Conservation (phyloP, 2,888 invertebrate genomes). For the Synergus gifuensis region DNA sequence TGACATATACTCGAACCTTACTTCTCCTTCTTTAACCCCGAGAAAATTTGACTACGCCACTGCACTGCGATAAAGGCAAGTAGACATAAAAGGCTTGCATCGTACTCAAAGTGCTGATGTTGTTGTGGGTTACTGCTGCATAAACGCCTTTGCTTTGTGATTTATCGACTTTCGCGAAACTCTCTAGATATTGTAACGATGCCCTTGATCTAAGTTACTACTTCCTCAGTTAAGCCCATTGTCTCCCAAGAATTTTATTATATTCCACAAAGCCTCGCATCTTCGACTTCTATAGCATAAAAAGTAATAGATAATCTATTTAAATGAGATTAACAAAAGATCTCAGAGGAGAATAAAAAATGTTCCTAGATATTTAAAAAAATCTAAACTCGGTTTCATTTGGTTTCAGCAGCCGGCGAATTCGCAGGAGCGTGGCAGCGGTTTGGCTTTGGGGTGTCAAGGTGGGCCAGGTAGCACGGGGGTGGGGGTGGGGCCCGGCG, state of each 20-base stretch:
- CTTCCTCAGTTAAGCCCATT: constrained; percentile 2
- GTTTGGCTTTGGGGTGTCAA: constrained; percentile 76
- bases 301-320: not conserved
- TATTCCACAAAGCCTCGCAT: not conserved
- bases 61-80: constrained; percentile 8
- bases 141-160: constrained; percentile 14
- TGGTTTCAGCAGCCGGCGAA: constrained; percentile 82
- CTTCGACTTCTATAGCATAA: not conserved
- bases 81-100: constrained; percentile 17
- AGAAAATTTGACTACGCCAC: constrained; percentile 2
- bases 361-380: not conserved
- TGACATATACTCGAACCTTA: not conserved
- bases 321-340: not conserved
- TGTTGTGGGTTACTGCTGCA: constrained; percentile 11
- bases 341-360: not conserved
- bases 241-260: not conserved
- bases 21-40: not conserved
- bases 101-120: constrained; percentile 9
- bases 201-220: constrained; percentile 22
- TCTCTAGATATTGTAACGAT: constrained; percentile 27
- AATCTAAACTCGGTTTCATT: constrained; percentile 22
- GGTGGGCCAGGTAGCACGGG: constrained; percentile 82
- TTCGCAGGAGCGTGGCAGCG: constrained; percentile 77
- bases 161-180: constrained; percentile 36
- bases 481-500: constrained; percentile 74